Evolutionary conservation across 2,797 vertebrate species (phyloP).

Genomic region (Acanthurus lineatus): DNA sequence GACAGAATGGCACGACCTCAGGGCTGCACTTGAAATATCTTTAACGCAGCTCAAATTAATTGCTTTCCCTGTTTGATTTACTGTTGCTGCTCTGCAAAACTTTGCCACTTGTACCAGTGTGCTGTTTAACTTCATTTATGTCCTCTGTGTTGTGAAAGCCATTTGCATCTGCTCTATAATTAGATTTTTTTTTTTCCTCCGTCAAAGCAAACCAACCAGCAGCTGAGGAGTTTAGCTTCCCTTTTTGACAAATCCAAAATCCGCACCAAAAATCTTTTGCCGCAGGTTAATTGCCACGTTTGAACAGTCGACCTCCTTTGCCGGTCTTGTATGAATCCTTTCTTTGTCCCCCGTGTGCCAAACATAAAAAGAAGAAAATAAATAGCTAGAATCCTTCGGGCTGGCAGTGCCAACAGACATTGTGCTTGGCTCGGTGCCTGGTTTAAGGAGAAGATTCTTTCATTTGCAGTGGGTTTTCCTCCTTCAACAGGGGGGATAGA

Average conservation of each 20-base stretch:
- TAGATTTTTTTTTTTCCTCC: slow-evolving; percentile 18
- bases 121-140: slow-evolving; percentile 49
- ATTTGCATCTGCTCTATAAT: slow-evolving; percentile 45
- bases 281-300: slow-evolving; percentile 77
- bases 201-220: slow-evolving; percentile 36
- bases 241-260: slow-evolving; percentile 57
- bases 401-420: slow-evolving; percentile 66
- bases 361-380: slow-evolving; percentile 71
- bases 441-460: slow-evolving; percentile 69
- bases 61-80: slow-evolving; percentile 47
- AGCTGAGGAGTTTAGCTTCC: slow-evolving; percentile 35
- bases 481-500: slow-evolving; percentile 47
- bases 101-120: slow-evolving; percentile 25
- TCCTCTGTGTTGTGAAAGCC: slow-evolving; percentile 33
- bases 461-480: slow-evolving; percentile 64
- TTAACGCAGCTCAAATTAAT: slow-evolving; percentile 43
- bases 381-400: slow-evolving; percentile 71
- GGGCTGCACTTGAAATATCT: slow-evolving; percentile 20
- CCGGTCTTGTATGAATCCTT: slow-evolving; percentile 59
- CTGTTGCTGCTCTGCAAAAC: slow-evolving; percentile 20
- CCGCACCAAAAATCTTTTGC: slow-evolving; percentile 54
- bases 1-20: slow-evolving; percentile 22
- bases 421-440: slow-evolving; percentile 72
- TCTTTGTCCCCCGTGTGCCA: slow-evolving; percentile 66
- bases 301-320: slow-evolving; percentile 63